Evolutionary conservation across 1,140 invertebrate species (phyloP).

Genomic region (Spodoptera frugiperda): DNA sequence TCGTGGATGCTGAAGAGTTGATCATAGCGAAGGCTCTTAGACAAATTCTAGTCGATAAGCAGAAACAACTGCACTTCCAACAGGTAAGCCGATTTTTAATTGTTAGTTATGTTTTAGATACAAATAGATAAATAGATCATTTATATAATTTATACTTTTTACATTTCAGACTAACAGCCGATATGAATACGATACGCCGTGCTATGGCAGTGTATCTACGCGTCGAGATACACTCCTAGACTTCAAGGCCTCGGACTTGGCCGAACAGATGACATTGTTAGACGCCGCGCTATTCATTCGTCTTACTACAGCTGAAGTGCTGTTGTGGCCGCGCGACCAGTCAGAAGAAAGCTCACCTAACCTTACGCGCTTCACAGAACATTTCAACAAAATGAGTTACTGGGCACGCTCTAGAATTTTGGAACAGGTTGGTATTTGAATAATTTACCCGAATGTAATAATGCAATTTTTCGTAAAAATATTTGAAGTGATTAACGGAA

Average conservation of each 20-base stretch:
- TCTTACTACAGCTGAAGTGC: conserved; percentile 98
- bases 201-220: conserved; percentile 74
- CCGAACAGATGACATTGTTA: conserved; percentile 99
- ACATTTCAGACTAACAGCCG: conserved; percentile 71
- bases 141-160: neutral
- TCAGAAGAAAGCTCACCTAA: conserved; percentile 98
- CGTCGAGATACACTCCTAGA: conserved; percentile 93
- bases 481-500: neutral
- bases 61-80: conserved; percentile 89
- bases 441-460: too few species aligned
- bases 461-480: neutral
- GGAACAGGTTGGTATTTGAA: conserved; percentile 79
- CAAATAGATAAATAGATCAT: neutral
- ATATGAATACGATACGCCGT: conserved; percentile 77
- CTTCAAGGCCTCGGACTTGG: conserved; percentile 94
- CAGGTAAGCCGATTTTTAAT: conserved; percentile 63
- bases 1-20: conserved; percentile 94
- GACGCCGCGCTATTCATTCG: conserved; percentile 98
- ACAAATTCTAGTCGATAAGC: conserved; percentile 96
- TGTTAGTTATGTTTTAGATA: neutral
- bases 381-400: conserved; percentile 99
- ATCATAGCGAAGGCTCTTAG: conserved; percentile 95
- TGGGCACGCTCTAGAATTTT: conserved; percentile 93
- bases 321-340: conserved; percentile 99
- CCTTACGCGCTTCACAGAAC: conserved; percentile 98